These are phyloP conservation scores for Trematomus bernacchii DNA, from an alignment of 2,797 vertebrate genomes.

Conservation along the genomic window DNA sequence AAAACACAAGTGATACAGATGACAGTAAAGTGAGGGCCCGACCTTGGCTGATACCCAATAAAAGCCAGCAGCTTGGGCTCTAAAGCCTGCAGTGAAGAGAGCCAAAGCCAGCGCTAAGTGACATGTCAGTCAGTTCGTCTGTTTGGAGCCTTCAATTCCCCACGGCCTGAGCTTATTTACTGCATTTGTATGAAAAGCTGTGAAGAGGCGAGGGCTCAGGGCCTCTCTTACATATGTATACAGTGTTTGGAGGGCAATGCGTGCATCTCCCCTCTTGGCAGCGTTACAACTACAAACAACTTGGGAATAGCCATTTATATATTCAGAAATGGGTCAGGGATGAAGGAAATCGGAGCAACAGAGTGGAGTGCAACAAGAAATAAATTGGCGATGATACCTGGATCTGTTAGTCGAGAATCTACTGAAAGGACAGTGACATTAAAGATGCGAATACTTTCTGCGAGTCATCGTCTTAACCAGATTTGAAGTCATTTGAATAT, in stretches of 20 bases:
- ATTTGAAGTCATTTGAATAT: slow-evolving; percentile 80
- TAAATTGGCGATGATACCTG: slow-evolving; percentile 60
- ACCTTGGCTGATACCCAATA: slow-evolving; percentile 51
- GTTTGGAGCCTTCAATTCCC: slow-evolving; percentile 79
- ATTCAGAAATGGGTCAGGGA: slow-evolving; percentile 79
- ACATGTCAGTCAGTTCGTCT: slow-evolving; percentile 80
- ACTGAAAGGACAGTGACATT: slow-evolving; percentile 53
- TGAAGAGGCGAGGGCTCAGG: slow-evolving; percentile 74
- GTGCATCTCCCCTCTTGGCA: slow-evolving; percentile 57
- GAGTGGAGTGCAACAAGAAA: slow-evolving; percentile 50
- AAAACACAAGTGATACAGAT: slow-evolving; percentile 43
- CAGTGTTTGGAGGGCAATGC: slow-evolving; percentile 70
- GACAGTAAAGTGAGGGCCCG: slow-evolving; percentile 43
- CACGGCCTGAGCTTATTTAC: slow-evolving; percentile 83
- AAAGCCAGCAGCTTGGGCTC: slow-evolving; percentile 63
- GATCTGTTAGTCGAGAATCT: slow-evolving; percentile 49
- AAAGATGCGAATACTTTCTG: slow-evolving; percentile 67
- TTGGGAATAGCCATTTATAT: slow-evolving; percentile 70
- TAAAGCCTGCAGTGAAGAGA: slow-evolving; percentile 72
- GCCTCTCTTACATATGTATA: slow-evolving; percentile 86
- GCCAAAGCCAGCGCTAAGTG: slow-evolving; percentile 82
- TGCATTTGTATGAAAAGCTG: slow-evolving; percentile 85
- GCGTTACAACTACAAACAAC: slow-evolving; percentile 73
- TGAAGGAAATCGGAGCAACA: slow-evolving; percentile 76
- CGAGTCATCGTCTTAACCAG: slow-evolving; percentile 81